Conservation (phyloP, 2,888 invertebrate species). For the Standfussiana lucernea region DNA sequence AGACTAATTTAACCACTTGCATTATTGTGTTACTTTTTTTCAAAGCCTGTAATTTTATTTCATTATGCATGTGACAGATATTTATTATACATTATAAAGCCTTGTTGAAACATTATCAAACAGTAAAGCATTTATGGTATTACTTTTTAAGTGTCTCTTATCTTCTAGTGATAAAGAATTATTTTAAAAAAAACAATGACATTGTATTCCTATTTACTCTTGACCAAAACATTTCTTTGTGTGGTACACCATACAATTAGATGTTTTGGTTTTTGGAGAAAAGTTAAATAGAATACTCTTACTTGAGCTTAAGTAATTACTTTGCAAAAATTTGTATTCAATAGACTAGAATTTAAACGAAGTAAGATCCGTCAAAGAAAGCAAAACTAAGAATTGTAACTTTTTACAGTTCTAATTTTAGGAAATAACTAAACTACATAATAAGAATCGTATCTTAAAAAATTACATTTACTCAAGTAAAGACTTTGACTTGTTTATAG, state of each 20-base stretch:
- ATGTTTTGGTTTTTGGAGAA: not conserved
- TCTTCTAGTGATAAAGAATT: conserved; percentile 10
- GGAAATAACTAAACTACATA: too few species aligned
- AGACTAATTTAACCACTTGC: not conserved
- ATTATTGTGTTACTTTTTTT: not conserved
- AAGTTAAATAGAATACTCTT: not conserved
- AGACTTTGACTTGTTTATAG: too few species aligned
- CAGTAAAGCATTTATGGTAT: not conserved
- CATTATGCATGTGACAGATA: not conserved
- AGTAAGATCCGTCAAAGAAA: too few species aligned
- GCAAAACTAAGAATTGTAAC: too few species aligned
- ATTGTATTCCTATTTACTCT: not conserved
- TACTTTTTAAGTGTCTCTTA: conserved; percentile 11
- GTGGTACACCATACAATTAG: not conserved
- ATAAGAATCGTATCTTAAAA: too few species aligned
- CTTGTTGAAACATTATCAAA: conserved; percentile 16
- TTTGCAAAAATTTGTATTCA: too few species aligned
- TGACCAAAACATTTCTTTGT: not conserved
- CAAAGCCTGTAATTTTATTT: not conserved
- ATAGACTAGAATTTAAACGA: too few species aligned
- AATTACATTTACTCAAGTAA: too few species aligned
- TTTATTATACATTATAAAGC: not conserved
- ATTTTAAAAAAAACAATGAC: not conserved
- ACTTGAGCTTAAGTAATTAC: too few species aligned
- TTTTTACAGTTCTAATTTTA: too few species aligned